Base-by-base conservation (phyloP, 2,888 invertebrate genomes). In the Lathronympha strigana region DNA sequence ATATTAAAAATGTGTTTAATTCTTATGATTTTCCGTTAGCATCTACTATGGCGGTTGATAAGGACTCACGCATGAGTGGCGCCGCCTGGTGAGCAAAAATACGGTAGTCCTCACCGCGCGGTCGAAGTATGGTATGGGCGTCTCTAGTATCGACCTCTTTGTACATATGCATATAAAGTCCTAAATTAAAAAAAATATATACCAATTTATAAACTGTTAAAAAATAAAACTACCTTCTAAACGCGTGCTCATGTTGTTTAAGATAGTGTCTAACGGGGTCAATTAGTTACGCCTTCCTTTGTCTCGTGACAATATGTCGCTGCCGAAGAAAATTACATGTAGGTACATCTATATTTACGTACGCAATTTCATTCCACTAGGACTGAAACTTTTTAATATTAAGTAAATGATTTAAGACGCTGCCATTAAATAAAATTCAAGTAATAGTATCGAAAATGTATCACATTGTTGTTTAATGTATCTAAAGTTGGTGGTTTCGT, bases 221-320 rank as follows among this genome's bases (percentile, higher is more conserved):
- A 38, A 57, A 19, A 8, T n/a, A 38, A 57, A 25, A 45, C 43
- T 57, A n/a, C 25, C 3, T 6, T 4, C 23, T 9, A 23, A 23
- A 11, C 3, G n/a, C 36, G 17, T 9, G 36, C 28, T 51, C 28
- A 60, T n/a, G 31, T 17, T 38, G 54, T 38, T 54, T n/a, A 23
- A 2, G 11, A 33, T 49, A 31, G 38, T 54, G 19, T 36, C 36
- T 23, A 64, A 55, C 47, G 40, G 49, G 54, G 61, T 67, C 63
- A 68, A 71, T 71, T 70, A 71, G 64, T 67, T 68, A 66, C 68
- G 68, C 68, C 62, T 63, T 66, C 66, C 51, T 58, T 67, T 68
- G 71, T 69, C 66, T 68, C 57, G 19, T 60, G 50, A 58, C 50
- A 58, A 66, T 66, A 43, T 43, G 8, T 47, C 15, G 49, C 38